Conservation (phyloP, 2,888 invertebrate species). For the Athalia cordata region DNA sequence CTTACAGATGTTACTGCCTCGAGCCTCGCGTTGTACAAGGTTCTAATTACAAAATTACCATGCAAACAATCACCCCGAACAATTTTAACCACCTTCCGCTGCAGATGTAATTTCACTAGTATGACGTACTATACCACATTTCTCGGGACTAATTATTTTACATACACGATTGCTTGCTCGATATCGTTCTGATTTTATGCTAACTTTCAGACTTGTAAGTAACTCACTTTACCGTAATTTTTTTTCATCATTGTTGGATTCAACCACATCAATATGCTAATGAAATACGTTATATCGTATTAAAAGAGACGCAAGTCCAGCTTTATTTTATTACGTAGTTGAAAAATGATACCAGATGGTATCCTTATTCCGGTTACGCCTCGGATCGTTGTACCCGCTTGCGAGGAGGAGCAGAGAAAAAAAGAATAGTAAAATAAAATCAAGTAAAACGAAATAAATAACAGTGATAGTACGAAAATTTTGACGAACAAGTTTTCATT, state of each 20-base stretch:
- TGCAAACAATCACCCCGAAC: slow-evolving; percentile 44
- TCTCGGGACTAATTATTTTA: neutral
- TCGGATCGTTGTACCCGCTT: too few relatives aligned
- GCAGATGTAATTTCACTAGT: neutral
- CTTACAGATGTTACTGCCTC: slow-evolving; percentile 47
- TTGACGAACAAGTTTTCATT: too few relatives aligned
- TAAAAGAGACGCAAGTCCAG: neutral
- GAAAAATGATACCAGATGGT: slow-evolving; percentile 7
- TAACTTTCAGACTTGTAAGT: too few relatives aligned
- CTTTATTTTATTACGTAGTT: neutral
- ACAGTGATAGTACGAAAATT: too few relatives aligned
- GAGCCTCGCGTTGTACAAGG: slow-evolving; percentile 37
- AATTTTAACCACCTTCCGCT: slow-evolving; percentile 26
- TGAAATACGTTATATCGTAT: neutral
- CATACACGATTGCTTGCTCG: neutral
- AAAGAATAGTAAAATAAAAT: neutral
- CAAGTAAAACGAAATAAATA: too few relatives aligned
- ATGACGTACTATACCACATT: neutral
- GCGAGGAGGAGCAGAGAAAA: neutral
- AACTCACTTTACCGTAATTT: neutral
- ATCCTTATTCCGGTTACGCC: neutral
- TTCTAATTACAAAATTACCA: slow-evolving; percentile 46
- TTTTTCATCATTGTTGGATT: neutral
- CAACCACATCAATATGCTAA: slow-evolving; percentile 14
- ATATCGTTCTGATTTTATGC: neutral